Conservation (phyloP, 2,113 vertebrate species). For the Datnioides undecimradiatus region DNA sequence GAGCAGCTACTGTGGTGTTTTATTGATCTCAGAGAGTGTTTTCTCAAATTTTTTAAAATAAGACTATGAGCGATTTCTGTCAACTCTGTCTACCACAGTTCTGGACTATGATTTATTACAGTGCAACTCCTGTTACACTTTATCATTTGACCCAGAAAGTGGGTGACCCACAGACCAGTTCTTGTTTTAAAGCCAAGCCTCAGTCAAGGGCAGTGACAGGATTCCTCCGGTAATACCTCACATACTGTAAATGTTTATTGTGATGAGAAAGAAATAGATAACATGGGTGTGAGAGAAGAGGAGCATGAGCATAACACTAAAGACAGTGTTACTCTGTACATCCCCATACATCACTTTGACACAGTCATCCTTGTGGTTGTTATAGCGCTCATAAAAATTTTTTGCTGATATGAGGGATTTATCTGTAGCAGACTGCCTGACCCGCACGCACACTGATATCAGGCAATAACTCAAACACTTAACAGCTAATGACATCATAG, state of each 20-base stretch:
- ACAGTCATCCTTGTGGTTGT: neutral
- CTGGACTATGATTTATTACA: neutral
- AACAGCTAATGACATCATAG: constrained; percentile 11
- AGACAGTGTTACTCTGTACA: neutral
- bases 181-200: neutral
- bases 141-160: neutral
- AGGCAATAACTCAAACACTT: constrained; percentile 24
- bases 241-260: neutral
- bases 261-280: neutral
- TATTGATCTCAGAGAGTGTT: neutral
- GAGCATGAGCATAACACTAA: neutral
- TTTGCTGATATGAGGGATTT: constrained; percentile 25
- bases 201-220: neutral
- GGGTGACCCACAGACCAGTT: neutral
- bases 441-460: constrained; percentile 19
- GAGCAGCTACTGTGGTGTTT: neutral
- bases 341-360: constrained; percentile 12
- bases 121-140: neutral
- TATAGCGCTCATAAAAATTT: constrained; percentile 32
- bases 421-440: constrained; percentile 41
- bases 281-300: neutral
- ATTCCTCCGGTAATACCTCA: neutral
- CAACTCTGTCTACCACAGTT: neutral
- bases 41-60: neutral
- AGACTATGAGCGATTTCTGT: neutral